These are phyloP conservation scores for Leucoma salicis DNA, from an alignment of 2,888 invertebrate genomes.

Conservation along the genomic window DNA sequence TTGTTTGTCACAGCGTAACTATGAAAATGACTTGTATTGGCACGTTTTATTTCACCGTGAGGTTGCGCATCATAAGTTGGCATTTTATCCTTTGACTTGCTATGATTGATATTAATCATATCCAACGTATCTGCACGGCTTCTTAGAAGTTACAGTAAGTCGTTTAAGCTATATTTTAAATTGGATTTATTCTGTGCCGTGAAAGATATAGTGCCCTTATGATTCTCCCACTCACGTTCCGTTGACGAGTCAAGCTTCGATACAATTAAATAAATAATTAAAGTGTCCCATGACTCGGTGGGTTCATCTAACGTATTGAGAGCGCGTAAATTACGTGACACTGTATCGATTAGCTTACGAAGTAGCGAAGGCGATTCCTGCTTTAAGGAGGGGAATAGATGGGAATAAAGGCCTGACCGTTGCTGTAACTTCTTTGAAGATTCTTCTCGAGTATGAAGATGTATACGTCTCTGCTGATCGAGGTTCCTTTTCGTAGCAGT, in stretches of 20 bases:
- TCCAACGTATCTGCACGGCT: conserved; percentile 9
- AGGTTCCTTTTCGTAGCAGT: too few species aligned
- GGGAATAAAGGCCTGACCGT: too few species aligned
- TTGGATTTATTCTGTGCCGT: neutral
- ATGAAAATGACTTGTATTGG: neutral
- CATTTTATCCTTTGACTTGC: neutral
- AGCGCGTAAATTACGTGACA: neutral
- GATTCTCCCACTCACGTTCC: conserved; percentile 9
- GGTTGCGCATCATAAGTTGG: neutral
- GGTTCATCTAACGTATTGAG: conserved; percentile 7
- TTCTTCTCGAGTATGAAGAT: too few species aligned
- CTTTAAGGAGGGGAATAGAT: too few species aligned
- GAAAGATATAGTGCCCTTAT: neutral
- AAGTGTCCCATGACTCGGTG: conserved; percentile 14
- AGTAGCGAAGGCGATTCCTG: neutral
- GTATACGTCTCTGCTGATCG: too few species aligned
- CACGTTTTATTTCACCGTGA: neutral
- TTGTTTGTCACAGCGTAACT: neutral
- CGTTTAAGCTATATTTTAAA: neutral
- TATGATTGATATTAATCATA: conserved; percentile 1
- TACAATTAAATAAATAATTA: conserved; percentile 8
- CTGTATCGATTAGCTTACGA: neutral
- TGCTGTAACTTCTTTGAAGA: too few species aligned
- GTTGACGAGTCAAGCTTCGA: conserved; percentile 12
- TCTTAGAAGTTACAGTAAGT: neutral